These are phyloP conservation scores for Diachasma alloeum DNA, from an alignment of 1,140 invertebrate species.

Conservation along the genomic window DNA sequence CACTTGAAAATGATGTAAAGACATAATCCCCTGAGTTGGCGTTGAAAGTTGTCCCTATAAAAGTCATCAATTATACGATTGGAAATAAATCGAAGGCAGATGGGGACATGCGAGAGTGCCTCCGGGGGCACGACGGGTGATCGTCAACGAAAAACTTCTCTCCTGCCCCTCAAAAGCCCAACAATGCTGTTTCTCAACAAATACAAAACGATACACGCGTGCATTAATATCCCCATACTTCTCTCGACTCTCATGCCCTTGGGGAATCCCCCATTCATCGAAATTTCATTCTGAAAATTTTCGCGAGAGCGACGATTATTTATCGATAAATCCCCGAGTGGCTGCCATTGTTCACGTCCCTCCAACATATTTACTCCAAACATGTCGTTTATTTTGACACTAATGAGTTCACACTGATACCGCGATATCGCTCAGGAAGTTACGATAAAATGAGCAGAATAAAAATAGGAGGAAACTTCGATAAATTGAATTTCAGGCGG, in stretches of 20 bases:
- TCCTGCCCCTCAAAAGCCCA: conserved; percentile 36
- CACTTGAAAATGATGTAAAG: conserved; percentile 4
- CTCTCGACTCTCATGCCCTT: not conserved
- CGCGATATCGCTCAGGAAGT: conserved; percentile 12
- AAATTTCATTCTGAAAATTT: conserved; percentile 8
- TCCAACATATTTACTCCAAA: not conserved
- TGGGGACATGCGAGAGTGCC: conserved; percentile 49
- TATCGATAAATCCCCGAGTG: conserved; percentile 20
- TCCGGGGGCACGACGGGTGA: conserved; percentile 46
- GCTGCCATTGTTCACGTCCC: not conserved
- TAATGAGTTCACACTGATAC: not conserved
- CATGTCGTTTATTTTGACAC: not conserved
- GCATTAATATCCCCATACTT: conserved; percentile 6
- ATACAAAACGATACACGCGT: conserved; percentile 54
- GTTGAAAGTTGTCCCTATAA: conserved; percentile 19
- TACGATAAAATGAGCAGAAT: not conserved
- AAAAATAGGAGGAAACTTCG: not conserved
- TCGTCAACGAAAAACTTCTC: conserved; percentile 34
- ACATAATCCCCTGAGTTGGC: not conserved
- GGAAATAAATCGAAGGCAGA: conserved; percentile 63
- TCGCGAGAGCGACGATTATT: conserved; percentile 8
- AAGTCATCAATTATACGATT: conserved; percentile 62
- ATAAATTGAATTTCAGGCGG: not conserved
- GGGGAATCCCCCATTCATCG: not conserved
- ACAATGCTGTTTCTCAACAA: conserved; percentile 58